Evolutionary conservation across 2,113 vertebrate species (phyloP), one percentile per base, ranked within the genome.

Genomic region (Calyptomena viridis): DNA sequence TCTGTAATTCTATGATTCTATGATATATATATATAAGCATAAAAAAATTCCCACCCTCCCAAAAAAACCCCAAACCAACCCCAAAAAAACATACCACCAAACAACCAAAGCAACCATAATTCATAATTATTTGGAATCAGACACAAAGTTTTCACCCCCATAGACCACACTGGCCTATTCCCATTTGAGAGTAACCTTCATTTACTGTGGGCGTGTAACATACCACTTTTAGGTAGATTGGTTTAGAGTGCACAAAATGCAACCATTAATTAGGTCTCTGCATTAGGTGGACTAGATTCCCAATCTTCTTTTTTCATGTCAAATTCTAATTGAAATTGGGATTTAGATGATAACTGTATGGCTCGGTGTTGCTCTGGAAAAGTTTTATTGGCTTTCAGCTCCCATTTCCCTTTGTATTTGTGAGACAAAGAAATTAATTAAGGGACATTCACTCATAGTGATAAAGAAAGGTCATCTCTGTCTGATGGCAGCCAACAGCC

Each of bases 211-310:
- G 4, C 6, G 22, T 53, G 30, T 62, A 59, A 39, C 15, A 62
- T 22, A 31, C 0, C 0, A 39, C 4, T 87, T 78, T 53, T 59
- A 31, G 28, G 17, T 15, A 78, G 6, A 28, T 8, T 69, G 2
- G 6, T 31, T 60, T 40, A 71, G n/a, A 67, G 4, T 24, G 6
- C 14, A 62, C 2, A 75, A 71, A 89, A 68, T 35, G 3, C 5
- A 63, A 6, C 49, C 33, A 50, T 28, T 60, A 6, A 12, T 78
- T 46, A 30, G 8, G 2, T 82, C 23, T 42, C 30, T 47, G 1
- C 42, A 8, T 67, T 42, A 79, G 23, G 18, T 68, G 16, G 30
- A 79, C 30, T 47, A 25, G 28, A 82, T 63, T 44, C 4, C 6
- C 35, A 14, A 87, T 79, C 19, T 74, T 3, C 3, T 66, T 62